Conservation (phyloP, 2,888 invertebrate species). For the Metallyticus violacea region DNA sequence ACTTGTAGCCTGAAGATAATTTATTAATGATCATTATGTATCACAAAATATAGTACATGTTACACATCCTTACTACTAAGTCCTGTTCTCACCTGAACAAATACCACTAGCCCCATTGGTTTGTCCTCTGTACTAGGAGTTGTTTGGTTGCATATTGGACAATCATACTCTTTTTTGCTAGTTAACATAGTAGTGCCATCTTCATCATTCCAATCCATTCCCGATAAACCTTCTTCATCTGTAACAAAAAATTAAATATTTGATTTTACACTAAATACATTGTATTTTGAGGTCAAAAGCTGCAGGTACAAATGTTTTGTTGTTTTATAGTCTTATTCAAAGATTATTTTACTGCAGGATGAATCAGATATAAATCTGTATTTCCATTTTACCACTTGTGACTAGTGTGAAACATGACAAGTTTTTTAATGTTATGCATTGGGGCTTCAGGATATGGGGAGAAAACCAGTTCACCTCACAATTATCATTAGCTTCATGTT, state of each 20-base stretch:
- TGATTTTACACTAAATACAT: background rate
- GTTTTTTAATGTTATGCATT: too few species aligned
- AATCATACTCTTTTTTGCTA: constrained; percentile 76
- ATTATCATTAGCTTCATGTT: too few species aligned
- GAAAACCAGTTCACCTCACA: too few species aligned
- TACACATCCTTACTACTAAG: background rate
- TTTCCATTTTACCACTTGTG: too few species aligned
- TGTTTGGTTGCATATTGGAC: constrained; percentile 92
- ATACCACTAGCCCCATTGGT: constrained; percentile 85
- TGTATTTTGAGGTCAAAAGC: background rate
- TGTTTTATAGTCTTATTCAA: too few species aligned
- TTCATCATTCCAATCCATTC: constrained; percentile 58
- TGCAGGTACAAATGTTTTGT: background rate
- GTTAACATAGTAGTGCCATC: constrained; percentile 52
- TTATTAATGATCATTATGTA: too few species aligned
- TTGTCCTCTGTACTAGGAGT: constrained; percentile 78
- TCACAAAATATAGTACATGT: too few species aligned
- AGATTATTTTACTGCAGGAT: too few species aligned
- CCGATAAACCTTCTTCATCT: constrained; percentile 47
- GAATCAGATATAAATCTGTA: too few species aligned
- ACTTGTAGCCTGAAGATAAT: constrained; percentile 65
- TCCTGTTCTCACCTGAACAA: constrained; percentile 62
- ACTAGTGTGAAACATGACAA: too few species aligned
- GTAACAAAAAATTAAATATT: constrained; percentile 40
- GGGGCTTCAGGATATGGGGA: too few species aligned